Evolutionary conservation across 2,888 invertebrate species (phyloP).

Genomic region (Patella ulyssiponensis): DNA sequence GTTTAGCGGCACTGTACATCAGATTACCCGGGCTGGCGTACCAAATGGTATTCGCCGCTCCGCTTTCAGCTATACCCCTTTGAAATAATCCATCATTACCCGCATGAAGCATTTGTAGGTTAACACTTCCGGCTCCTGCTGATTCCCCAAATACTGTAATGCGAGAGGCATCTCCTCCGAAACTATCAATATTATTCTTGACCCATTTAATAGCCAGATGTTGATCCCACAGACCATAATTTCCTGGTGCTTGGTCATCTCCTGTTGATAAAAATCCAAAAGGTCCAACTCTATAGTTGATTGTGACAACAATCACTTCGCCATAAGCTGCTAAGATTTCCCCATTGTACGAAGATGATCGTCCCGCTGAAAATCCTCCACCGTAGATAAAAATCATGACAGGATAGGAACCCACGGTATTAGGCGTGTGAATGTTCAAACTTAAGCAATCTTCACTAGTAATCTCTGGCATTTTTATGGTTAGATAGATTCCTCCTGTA

Average conservation of each 20-base stretch:
- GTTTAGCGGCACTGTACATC: background rate
- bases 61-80: constrained; percentile 50
- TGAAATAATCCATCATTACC: constrained; percentile 49
- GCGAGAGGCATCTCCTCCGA: constrained; percentile 45
- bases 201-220: constrained; percentile 52
- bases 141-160: constrained; percentile 57
- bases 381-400: constrained; percentile 51
- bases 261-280: constrained; percentile 56
- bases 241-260: constrained; percentile 49
- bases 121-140: constrained; percentile 49
- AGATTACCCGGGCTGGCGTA: background rate
- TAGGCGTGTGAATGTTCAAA: constrained; percentile 51
- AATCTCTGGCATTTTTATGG: constrained; percentile 16
- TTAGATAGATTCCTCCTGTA: too few relatives aligned
- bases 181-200: constrained; percentile 46
- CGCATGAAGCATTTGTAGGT: constrained; percentile 45
- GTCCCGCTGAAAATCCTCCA: constrained; percentile 45
- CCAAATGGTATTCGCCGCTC: constrained; percentile 31
- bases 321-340: constrained; percentile 41
- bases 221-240: constrained; percentile 58
- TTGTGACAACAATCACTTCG: constrained; percentile 47
- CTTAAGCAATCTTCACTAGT: constrained; percentile 51
- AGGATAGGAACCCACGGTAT: constrained; percentile 21
- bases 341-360: constrained; percentile 43
- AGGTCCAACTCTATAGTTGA: constrained; percentile 51